These are phyloP conservation scores for Neodiprion lecontei DNA, from an alignment of 1,140 invertebrate genomes.

Conservation along the genomic window DNA sequence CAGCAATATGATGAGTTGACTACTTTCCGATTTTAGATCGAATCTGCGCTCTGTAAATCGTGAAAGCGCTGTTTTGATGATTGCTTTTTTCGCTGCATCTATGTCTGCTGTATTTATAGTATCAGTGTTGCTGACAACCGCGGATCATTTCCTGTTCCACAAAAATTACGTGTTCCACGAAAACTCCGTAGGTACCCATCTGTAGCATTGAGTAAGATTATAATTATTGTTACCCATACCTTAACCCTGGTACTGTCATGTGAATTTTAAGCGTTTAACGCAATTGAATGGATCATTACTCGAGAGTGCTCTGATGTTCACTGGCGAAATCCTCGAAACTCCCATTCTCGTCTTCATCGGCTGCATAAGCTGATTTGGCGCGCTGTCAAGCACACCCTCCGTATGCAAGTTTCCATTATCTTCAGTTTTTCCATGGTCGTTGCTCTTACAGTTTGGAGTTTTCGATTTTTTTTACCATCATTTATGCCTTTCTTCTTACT, in stretches of 20 bases:
- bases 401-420: constrained; percentile 68
- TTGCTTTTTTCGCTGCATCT: neutral
- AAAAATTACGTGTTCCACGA: too few species aligned
- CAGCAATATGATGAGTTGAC: too few species aligned
- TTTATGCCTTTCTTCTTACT: neutral
- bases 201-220: too few species aligned
- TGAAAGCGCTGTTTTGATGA: too few species aligned
- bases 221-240: neutral
- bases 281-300: constrained; percentile 33
- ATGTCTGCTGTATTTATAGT: neutral
- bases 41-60: too few species aligned
- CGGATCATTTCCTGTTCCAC: too few species aligned
- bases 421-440: constrained; percentile 77
- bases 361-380: constrained; percentile 71
- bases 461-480: neutral
- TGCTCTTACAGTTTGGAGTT: constrained; percentile 65
- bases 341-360: constrained; percentile 76
- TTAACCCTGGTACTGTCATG: constrained; percentile 15
- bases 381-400: constrained; percentile 45
- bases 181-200: too few species aligned
- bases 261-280: constrained; percentile 40
- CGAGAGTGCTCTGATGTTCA: constrained; percentile 29
- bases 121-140: neutral
- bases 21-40: too few species aligned
- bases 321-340: constrained; percentile 76